Evolutionary conservation across 2,797 vertebrate species (phyloP), one percentile per base, ranked within the genome.

Genomic region (Acipenser oxyrinchus): DNA sequence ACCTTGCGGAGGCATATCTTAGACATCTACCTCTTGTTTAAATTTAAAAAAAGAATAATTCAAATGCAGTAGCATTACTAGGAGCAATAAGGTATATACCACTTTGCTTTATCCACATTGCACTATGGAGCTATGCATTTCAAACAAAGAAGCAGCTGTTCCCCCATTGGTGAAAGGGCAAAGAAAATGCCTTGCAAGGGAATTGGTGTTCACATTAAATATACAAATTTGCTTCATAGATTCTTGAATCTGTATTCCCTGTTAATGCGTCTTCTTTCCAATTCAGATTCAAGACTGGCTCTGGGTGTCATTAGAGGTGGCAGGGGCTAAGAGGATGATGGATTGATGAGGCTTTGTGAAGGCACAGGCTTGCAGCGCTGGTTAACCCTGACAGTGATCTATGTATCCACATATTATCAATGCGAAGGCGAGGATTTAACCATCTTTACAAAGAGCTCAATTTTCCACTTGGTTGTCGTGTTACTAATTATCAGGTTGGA

Each of bases 31-130:
- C 23, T 78, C 79, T 87, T 48, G 50, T 89, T 90, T 87, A 87
- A 87, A 88, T 88, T 88, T 86, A 81, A 87, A 83, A 88, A 88
- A 88, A 88, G 88, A 86, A 88, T 86, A 89, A 90, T 87, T 89
- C 86, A 88, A 87, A 90, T 86, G 84, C 84, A 82, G 84, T 64
- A 69, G 81, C 79, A 83, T 83, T 83, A 82, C 79, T 68, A 67
- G 80, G 81, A 82, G 76, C 68, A 8, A 75, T 78, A 70, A 80
- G 77, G 85, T 84, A 90, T 87, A 80, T 74, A 79, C 83, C 75
- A 18, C 57, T 77, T 72, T 61, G 83, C 79, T 86, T 87, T 81
- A 85, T 86, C 82, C 62, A 80, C 84, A 76, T 4, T 77, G 83
- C 84, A 84, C 88, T 88, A 89, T 84, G 83, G 86, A 88, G 81